Base-by-base conservation (phyloP, 1,140 invertebrate genomes). In the Parapsyche elsis region DNA sequence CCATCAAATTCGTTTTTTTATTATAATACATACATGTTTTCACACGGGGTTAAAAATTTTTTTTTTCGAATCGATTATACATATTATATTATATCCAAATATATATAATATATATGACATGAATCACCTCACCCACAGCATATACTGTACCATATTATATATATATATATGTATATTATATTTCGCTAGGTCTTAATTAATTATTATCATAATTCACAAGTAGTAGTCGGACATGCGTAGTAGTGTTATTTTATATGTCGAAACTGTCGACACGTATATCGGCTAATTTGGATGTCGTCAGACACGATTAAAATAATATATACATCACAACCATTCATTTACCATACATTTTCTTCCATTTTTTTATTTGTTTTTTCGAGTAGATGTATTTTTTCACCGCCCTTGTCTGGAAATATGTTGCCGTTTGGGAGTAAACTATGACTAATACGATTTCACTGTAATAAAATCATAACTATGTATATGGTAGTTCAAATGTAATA, bases 291-390 rank as follows among this genome's bases (percentile, higher is more conserved):
- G 30, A 75, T 38, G 30, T 67, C 79, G 74, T 79, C 78, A 1
- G 24, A 79, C 71, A 81, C 76, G 26, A 30, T 76, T 67, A 16
- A 70, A 71, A 38, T 38, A 38, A 38, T 38, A 38, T 38, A 38
- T 38, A 77, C 49, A 67, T 81, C 80, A 81, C 80, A 81, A 67
- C 57, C 59, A 75, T 76, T 81, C 76, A 61, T 78, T 73, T 61
- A 81, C 74, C 80, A 78, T 81, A 81, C 80, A 81, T 78, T 78
- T 80, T 81, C 80, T 81, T 78, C 76, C 80, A 81, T 81, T 44
- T 38, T 38, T 38, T 38, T 38, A 38, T 38, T 38, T 7, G 30
- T 38, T 38, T 38, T 38, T 79, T 76, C 44, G 64, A 81, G 74
- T 81, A 77, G 80, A 77, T 71, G 19, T 59, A 74, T 59, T 73